phyloP scores from a whole-genome alignment of 2,797 vertebrate species.

The Bovichtus variegatus region DNA sequence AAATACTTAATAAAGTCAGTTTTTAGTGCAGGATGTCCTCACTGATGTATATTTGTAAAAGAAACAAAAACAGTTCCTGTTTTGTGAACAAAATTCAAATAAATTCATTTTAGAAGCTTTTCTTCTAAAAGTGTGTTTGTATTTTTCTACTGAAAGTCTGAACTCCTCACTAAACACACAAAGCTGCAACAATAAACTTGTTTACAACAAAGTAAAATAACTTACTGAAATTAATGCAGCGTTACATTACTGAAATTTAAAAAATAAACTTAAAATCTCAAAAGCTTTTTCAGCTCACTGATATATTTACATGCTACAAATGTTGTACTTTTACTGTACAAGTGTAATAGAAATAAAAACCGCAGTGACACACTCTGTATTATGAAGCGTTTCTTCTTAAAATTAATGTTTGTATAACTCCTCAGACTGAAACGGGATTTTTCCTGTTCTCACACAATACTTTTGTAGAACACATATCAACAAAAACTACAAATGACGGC shows the following conservation, averaged over 20 bases:
- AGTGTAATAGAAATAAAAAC: slow-evolving; percentile 1
- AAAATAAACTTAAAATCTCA: not conserved
- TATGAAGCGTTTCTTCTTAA: not conserved
- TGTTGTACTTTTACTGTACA: not conserved
- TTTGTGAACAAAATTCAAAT: not conserved
- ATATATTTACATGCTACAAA: not conserved
- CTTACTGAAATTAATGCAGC: not conserved
- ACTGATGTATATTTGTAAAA: not conserved
- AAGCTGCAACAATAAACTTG: too few species aligned
- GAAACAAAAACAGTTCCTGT: not conserved
- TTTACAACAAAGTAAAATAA: not conserved
- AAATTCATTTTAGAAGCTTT: not conserved
- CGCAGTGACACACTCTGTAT: not conserved
- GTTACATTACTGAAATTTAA: not conserved
- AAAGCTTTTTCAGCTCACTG: not conserved
- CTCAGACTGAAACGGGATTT: not conserved
- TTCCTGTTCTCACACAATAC: not conserved
- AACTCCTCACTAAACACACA: not conserved
- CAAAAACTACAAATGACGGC: not conserved
- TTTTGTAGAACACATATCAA: not conserved
- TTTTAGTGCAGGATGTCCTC: not conserved
- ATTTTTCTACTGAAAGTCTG: not conserved
- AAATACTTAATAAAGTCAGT: too few species aligned
- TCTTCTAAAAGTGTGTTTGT: not conserved
- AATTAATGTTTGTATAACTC: not conserved